phyloP scores from a whole-genome alignment of 1,140 invertebrate genomes.

The Drosophila erecta region DNA sequence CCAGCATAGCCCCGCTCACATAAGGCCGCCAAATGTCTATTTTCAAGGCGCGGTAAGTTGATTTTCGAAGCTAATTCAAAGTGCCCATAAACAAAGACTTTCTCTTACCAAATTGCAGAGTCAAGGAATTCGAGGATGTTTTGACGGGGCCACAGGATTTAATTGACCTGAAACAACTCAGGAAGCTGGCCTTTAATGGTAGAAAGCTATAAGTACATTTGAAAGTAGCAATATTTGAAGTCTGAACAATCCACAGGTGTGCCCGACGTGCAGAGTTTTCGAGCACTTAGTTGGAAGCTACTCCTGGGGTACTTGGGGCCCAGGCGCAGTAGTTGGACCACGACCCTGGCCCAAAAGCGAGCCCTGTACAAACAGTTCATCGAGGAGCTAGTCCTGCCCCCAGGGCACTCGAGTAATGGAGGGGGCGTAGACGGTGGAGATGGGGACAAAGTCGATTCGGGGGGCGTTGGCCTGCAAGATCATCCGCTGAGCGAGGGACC shows the following conservation, averaged over 20 bases:
- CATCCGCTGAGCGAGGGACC: conserved; percentile 98
- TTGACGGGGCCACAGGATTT: conserved; percentile 86
- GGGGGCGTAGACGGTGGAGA: conserved; percentile 85
- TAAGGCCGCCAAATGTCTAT: conserved; percentile 62
- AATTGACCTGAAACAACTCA: conserved; percentile 88
- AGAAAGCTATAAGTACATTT: conserved; percentile 35
- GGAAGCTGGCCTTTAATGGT: conserved; percentile 92
- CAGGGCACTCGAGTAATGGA: conserved; percentile 88
- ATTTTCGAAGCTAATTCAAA: background rate
- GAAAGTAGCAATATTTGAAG: background rate
- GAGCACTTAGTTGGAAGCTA: conserved; percentile 93
- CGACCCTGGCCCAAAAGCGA: conserved; percentile 89
- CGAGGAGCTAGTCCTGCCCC: conserved; percentile 93
- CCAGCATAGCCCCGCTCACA: background rate
- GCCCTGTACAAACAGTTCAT: conserved; percentile 94
- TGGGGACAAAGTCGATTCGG: conserved; percentile 68
- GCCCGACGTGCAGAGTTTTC: conserved; percentile 91
- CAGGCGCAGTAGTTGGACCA: conserved; percentile 87
- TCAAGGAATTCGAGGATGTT: conserved; percentile 90
- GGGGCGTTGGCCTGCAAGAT: conserved; percentile 86
- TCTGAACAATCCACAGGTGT: conserved; percentile 87
- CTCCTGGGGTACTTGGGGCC: conserved; percentile 92
- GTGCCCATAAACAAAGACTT: conserved; percentile 11
- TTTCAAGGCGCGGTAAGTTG: background rate
- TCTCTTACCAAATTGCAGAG: conserved; percentile 85